Evolutionary conservation across 2,797 vertebrate species (phyloP).

Genomic region (Hemibagrus guttatus): DNA sequence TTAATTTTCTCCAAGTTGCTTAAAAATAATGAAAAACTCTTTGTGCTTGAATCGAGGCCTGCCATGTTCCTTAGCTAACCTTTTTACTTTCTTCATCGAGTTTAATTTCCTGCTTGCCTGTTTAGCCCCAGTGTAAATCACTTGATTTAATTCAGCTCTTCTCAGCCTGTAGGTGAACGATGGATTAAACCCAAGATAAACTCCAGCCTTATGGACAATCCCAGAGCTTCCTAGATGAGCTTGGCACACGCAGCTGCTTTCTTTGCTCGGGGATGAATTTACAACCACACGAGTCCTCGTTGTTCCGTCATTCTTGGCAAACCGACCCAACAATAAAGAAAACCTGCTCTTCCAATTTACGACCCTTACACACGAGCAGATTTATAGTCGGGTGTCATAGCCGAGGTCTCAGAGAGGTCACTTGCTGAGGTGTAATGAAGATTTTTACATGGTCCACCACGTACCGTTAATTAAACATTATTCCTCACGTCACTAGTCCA

Average conservation of each 20-base stretch:
- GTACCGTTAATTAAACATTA: constrained; percentile 49
- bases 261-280: constrained; percentile 11
- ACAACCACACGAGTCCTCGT: not conserved
- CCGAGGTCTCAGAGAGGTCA: constrained; percentile 45
- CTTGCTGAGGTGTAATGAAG: constrained; percentile 46
- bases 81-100: constrained; percentile 7
- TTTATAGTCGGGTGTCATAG: constrained; percentile 27
- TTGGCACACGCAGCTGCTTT: constrained; percentile 3
- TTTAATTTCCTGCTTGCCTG: constrained; percentile 38
- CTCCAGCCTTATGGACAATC: constrained; percentile 17
- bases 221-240: constrained; percentile 9
- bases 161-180: constrained; percentile 15
- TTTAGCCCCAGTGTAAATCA: constrained; percentile 21
- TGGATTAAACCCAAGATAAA: constrained; percentile 22
- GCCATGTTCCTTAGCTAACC: constrained; percentile 24
- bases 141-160: constrained; percentile 23
- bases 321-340: not conserved
- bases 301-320: not conserved
- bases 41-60: not conserved
- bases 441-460: constrained; percentile 28
- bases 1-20: not conserved
- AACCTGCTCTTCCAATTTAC: constrained; percentile 42
- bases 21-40: not conserved
- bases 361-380: not conserved
- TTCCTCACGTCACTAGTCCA: constrained; percentile 14